Conservation (phyloP, 1,140 invertebrate species). For the Trinorchestia longiramus region DNA sequence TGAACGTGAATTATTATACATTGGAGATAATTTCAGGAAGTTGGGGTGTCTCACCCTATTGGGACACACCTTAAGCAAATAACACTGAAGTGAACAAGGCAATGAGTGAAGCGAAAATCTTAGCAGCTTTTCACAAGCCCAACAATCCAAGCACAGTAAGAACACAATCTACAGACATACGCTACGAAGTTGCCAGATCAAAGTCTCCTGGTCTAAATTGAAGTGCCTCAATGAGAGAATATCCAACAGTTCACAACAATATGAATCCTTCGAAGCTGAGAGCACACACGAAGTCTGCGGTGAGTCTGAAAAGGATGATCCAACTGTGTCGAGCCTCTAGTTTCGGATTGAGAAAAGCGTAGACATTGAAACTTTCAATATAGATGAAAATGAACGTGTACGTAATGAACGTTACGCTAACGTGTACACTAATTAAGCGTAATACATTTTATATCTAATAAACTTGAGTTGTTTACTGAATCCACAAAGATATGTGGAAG, state of each 20-base stretch:
- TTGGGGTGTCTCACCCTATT: too few species aligned
- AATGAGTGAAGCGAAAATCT: neutral
- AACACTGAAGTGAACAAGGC: neutral
- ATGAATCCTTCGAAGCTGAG: neutral
- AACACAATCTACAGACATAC: neutral
- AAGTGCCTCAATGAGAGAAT: neutral
- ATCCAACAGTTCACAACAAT: neutral
- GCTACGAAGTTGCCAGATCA: too few species aligned
- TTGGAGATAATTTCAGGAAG: too few species aligned
- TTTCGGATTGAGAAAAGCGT: neutral
- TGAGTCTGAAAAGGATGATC: neutral
- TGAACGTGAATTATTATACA: too few species aligned
- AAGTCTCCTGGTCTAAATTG: too few species aligned
- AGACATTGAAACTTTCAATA: neutral
- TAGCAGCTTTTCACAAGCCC: neutral
- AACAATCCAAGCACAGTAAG: neutral
- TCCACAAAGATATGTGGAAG: too few species aligned
- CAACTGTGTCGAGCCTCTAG: neutral
- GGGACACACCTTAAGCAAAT: too few species aligned
- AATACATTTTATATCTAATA: too few species aligned
- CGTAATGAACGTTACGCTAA: too few species aligned
- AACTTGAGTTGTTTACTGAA: too few species aligned
- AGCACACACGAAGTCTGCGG: neutral
- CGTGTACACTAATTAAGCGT: too few species aligned
- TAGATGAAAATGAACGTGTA: too few species aligned